phyloP scores from a whole-genome alignment of 2,113 vertebrate genomes.

The Perca schrenkii region DNA sequence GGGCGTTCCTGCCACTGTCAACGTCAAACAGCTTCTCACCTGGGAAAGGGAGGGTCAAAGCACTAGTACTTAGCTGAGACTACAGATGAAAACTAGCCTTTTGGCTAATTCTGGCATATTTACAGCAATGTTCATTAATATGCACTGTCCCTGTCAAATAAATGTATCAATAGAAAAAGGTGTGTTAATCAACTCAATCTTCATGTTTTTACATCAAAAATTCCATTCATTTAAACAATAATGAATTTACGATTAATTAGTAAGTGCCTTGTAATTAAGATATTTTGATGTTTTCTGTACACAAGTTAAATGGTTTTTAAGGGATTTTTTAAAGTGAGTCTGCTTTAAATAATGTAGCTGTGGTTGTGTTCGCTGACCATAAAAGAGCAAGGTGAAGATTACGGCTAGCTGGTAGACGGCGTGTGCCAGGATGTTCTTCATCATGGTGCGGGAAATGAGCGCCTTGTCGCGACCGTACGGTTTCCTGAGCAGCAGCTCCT shows the following conservation, averaged over 20 bases:
- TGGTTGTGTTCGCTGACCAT: slow-evolving; percentile 85
- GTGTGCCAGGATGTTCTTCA: slow-evolving; percentile 99
- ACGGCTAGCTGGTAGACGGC: slow-evolving; percentile 93
- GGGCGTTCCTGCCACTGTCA: slow-evolving; percentile 93
- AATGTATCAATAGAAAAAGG: too few relatives aligned
- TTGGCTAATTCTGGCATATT: too few relatives aligned
- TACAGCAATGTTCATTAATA: too few relatives aligned
- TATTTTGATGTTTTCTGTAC: too few relatives aligned
- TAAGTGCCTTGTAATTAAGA: not conserved
- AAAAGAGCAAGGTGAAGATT: slow-evolving; percentile 95
- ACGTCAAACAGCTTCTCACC: slow-evolving; percentile 96
- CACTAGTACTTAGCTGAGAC: too few relatives aligned
- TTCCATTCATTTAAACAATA: not conserved
- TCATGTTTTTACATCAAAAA: not conserved
- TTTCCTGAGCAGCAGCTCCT: slow-evolving; percentile 92
- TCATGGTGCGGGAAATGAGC: slow-evolving; percentile 98
- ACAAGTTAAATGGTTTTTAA: too few relatives aligned
- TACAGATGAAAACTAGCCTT: too few relatives aligned
- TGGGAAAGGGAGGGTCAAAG: slow-evolving; percentile 60
- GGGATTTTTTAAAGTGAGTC: too few relatives aligned
- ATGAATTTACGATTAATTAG: not conserved
- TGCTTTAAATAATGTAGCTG: not conserved
- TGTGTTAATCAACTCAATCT: too few relatives aligned
- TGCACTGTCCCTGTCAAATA: too few relatives aligned
- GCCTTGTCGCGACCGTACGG: slow-evolving; percentile 98